Base-by-base conservation (phyloP, 2,113 vertebrate genomes). In the Murina feae region DNA sequence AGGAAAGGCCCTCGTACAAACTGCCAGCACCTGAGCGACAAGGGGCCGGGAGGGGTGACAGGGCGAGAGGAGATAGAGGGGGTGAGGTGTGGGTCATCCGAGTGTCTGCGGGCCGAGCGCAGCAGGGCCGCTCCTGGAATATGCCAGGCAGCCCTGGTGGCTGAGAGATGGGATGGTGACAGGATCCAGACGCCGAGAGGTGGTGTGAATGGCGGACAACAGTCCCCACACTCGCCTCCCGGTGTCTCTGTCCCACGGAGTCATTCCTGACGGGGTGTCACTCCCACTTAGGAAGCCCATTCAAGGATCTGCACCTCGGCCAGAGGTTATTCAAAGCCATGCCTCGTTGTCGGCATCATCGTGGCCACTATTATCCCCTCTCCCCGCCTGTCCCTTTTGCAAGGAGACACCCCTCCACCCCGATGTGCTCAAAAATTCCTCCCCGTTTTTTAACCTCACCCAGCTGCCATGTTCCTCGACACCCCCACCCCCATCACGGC, bases 141-240 rank as follows among this genome's bases (percentile, higher is more conserved):
- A 98, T 98, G 98, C 99, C 98, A 98, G 98, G 97, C 98, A 95
- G 97, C 97, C 98, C 98, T 98, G 98, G 98, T 98, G 98, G 98
- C 98, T 98, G 98, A 95, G 97, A 98, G 98, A 98, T 97, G 98
- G 97, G 98, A 98, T 98, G 91, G 97, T 98, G 99, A 99, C 99
- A 98, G 98, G 97, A 98, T 99, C 98, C 99, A 99, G 99, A 99
- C 99, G 98, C 98, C 98, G 99, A 98, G 98, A 99, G 98, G 98
- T 98, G 97, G 98, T 99, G 98, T 99, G 99, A 99, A 99, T 99
- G 98, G 99, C 98, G 98, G 98, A 99, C 99, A 99, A 99, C 99
- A 98, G 98, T 98, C 98, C 99, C 99, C 98, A 98, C 98, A 98
- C 98, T 99, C 98, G 98, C 98, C 98, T 99, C 98, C 98, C 98